Base-by-base conservation (phyloP, 2,113 vertebrate species). In the Athene noctua region DNA sequence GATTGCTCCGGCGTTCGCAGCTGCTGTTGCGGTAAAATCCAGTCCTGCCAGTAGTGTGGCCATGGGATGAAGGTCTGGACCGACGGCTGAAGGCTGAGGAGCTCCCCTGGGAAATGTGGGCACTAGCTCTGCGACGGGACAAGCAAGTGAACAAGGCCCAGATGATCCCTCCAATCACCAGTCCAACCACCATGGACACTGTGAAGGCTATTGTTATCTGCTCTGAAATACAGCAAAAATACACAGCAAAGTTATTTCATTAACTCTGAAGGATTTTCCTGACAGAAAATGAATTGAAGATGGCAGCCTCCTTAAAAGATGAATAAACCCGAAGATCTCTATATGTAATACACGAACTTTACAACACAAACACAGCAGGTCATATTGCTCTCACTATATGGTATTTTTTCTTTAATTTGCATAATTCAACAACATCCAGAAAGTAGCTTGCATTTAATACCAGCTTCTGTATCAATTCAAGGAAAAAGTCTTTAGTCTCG, bases 1-100 rank as follows among this genome's bases (percentile, higher is more conserved):
- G 99, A 97, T 99, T 99, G 98, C 99, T 99, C 9, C 99, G 98
- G 8, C 99, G 98, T 79, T 99, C 99, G 0, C 98, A 99, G 97
- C 98, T 98, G 85, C 98, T 99, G 97, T 98, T 99, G 74, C 99
- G 99, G 94, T 99, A 99, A 84, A 99, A 99, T 7, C 98, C 99
- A 14, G 98, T 98, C 42, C 98, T 98, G 90, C 92, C 78, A 3
- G 98, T 96, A 15, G 98, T 52, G 0, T 98, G 98, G 47, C 88
- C 75, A 1, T 96, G 93, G 17, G 98, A 88, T 13, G 94, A 71
- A 9, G 98, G 91, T 84, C 98, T 98, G 2, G 98, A 89, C 10
- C 98, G 97, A 29, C 98, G 98, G 51, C 88, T 93, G 9, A 97
- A 97, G 58, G 95, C 19, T 34, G 94, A 97, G 30, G 97, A 86